These are phyloP conservation scores for Iphiclides podalirius DNA, from an alignment of 2,888 invertebrate genomes.

Conservation along the genomic window DNA sequence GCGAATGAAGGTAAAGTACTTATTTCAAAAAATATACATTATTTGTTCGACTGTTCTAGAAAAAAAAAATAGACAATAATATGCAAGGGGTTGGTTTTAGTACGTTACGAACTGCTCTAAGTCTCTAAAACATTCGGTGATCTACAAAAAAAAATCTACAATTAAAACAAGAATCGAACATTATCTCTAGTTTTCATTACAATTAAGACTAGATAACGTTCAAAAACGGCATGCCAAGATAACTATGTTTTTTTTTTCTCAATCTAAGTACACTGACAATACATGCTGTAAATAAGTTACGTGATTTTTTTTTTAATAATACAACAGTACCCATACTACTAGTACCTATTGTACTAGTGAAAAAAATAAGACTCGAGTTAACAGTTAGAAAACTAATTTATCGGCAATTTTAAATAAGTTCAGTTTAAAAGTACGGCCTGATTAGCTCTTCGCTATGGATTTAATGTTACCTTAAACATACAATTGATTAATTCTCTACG, in stretches of 20 bases:
- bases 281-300: slow-evolving; percentile 6
- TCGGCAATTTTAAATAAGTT: background rate
- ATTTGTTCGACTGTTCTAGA: background rate
- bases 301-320: background rate
- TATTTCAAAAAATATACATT: too few species aligned
- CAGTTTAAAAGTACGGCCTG: too few species aligned
- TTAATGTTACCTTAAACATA: too few species aligned
- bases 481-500: background rate
- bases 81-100: background rate
- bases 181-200: background rate
- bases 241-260: slow-evolving; percentile 1
- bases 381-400: background rate
- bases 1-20: too few species aligned
- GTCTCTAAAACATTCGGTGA: slow-evolving; percentile 2
- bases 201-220: slow-evolving; percentile 5
- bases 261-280: slow-evolving; percentile 1
- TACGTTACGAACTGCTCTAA: background rate
- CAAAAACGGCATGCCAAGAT: slow-evolving; percentile 17
- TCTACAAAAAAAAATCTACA: slow-evolving; percentile 15
- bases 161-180: background rate
- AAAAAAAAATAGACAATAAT: background rate
- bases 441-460: too few species aligned
- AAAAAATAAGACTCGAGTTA: background rate
- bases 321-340: background rate
- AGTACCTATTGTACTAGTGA: background rate